phyloP scores from a whole-genome alignment of 2,888 invertebrate genomes.

The Noctua comes region DNA sequence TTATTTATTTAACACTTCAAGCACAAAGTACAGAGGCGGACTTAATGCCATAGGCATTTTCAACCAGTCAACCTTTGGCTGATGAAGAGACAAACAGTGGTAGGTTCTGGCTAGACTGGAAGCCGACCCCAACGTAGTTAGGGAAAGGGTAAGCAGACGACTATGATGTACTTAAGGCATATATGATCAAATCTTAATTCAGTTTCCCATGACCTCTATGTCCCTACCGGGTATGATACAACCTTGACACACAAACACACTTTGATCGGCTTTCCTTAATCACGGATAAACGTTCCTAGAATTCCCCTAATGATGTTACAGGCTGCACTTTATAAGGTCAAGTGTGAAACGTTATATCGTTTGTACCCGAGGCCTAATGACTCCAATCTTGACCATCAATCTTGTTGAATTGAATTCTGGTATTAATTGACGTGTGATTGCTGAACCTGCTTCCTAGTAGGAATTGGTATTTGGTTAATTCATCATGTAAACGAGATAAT shows the following conservation, averaged over 20 bases:
- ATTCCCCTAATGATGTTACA: neutral
- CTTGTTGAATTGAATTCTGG: neutral
- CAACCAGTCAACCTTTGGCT: too few species aligned
- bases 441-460: neutral
- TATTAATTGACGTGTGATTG: neutral
- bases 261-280: neutral
- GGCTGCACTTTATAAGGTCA: neutral
- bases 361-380: neutral
- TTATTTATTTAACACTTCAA: too few species aligned
- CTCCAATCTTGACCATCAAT: neutral
- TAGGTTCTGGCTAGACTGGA: neutral
- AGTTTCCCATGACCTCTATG: neutral
- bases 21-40: too few species aligned
- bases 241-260: neutral
- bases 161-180: neutral
- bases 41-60: too few species aligned
- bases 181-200: neutral
- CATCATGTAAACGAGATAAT: neutral
- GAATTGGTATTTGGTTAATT: neutral
- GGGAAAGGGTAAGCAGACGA: neutral
- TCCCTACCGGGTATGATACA: neutral
- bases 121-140: neutral
- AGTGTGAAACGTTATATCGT: neutral
- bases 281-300: neutral
- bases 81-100: too few species aligned